phyloP scores from a whole-genome alignment of 1,140 invertebrate species.

The Chironomus striatipennis region DNA sequence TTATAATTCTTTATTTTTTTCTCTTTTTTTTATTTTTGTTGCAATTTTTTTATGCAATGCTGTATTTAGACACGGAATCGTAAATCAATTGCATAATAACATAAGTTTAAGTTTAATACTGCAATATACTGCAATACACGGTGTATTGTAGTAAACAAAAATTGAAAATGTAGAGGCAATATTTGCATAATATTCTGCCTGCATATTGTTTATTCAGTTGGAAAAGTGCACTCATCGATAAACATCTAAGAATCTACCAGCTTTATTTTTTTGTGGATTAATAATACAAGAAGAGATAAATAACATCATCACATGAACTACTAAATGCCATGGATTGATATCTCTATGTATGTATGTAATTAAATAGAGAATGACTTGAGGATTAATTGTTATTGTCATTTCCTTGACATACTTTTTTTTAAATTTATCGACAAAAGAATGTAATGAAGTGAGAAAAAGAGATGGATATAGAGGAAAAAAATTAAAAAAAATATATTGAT shows the following conservation, averaged over 20 bases:
- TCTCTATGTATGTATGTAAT: background rate
- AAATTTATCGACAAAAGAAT: background rate
- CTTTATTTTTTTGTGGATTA: background rate
- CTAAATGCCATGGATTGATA: background rate
- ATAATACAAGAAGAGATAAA: background rate
- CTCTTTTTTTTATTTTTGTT: background rate
- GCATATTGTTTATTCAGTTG: background rate
- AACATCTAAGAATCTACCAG: too few species aligned
- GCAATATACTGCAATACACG: background rate
- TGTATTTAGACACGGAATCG: slow-evolving; percentile 5
- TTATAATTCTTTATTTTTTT: background rate
- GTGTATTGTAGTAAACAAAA: too few species aligned
- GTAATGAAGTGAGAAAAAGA: background rate
- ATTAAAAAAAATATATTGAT: too few species aligned
- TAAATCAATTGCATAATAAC: slow-evolving; percentile 9
- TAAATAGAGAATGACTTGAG: background rate
- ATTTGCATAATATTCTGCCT: slow-evolving; percentile 9
- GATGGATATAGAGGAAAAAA: background rate
- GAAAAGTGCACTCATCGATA: background rate
- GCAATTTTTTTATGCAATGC: background rate
- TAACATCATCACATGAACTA: background rate
- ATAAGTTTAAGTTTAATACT: background rate
- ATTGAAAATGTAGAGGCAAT: background rate
- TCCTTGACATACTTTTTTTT: background rate
- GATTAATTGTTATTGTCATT: slow-evolving; percentile 8